A percentile compares a stretch with the other conserved stretches of the same genome.
phyloP scores from a whole-genome alignment of 2,888 invertebrate genomes.

The Tupiocoris notatus region DNA sequence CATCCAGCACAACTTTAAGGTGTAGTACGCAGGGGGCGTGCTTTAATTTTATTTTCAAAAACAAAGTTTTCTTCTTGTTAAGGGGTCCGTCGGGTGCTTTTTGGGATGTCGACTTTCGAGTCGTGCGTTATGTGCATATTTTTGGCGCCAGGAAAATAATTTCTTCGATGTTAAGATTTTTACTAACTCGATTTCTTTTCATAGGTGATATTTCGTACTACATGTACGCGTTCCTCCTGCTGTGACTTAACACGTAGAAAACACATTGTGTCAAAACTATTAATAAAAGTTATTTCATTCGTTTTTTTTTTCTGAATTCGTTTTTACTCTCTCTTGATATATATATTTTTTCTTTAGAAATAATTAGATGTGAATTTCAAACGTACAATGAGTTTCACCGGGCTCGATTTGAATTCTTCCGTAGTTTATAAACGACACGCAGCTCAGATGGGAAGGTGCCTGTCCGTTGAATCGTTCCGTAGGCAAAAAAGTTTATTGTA shows the following conservation, averaged over 20 bases:
- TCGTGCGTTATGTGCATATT: too few species aligned
- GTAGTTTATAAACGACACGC: background rate
- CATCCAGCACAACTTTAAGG: background rate
- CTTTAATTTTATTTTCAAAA: too few species aligned
- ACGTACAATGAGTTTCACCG: background rate
- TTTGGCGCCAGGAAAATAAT: too few species aligned
- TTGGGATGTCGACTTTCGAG: too few species aligned
- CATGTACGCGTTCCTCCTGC: background rate
- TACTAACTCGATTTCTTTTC: background rate
- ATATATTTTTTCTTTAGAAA: background rate
- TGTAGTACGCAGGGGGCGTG: too few species aligned
- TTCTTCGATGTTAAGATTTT: too few species aligned
- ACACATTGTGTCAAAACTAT: background rate
- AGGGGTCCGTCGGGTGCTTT: too few species aligned
- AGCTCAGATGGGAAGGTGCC: background rate
- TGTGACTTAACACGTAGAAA: background rate
- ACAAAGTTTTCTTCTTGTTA: too few species aligned
- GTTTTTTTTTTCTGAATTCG: background rate
- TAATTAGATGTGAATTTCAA: background rate
- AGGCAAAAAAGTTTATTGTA: too few species aligned
- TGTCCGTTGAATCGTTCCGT: too few species aligned
- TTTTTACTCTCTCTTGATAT: too few species aligned
- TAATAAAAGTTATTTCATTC: background rate
- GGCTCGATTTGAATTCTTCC: background rate
- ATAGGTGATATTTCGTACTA: background rate